Percentiles rank a stretch among this genome's conserved stretches.
phyloP scores from a whole-genome alignment of 2,888 invertebrate genomes.

The Pterostichus madidus region DNA sequence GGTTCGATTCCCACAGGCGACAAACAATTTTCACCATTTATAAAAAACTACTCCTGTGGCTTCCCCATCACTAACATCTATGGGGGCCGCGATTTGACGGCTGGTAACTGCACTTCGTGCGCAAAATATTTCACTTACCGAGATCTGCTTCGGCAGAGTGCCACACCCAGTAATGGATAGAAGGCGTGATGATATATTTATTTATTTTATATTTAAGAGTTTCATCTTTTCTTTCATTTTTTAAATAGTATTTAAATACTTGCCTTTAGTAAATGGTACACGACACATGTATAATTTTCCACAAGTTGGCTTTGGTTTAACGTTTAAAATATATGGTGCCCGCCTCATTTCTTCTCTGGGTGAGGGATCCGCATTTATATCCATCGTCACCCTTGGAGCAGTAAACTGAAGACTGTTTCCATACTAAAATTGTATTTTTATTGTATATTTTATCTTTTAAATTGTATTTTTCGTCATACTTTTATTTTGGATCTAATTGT shows the following conservation, averaged over 20 bases:
- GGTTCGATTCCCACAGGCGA: too few species aligned
- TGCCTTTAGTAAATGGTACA: slow-evolving; percentile 70
- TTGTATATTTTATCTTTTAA: background rate
- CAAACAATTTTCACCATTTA: too few species aligned
- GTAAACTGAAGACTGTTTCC: slow-evolving; percentile 69
- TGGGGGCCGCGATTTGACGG: too few species aligned
- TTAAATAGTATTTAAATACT: background rate
- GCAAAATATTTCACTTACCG: too few species aligned
- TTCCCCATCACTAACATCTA: too few species aligned
- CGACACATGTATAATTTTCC: slow-evolving; percentile 73
- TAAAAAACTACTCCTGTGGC: too few species aligned
- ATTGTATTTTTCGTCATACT: slow-evolving; percentile 5
- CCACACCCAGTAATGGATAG: too few species aligned
- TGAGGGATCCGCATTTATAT: background rate
- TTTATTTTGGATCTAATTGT: slow-evolving; percentile 47
- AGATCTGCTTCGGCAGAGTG: too few species aligned
- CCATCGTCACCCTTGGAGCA: slow-evolving; percentile 68
- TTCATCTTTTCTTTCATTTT: too few species aligned
- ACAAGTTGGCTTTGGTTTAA: slow-evolving; percentile 68
- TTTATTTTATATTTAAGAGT: too few species aligned
- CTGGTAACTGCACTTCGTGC: too few species aligned
- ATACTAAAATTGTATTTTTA: slow-evolving; percentile 53
- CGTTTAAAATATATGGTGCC: slow-evolving; percentile 13
- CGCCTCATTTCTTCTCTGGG: slow-evolving; percentile 9
- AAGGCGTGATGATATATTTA: too few species aligned